Percentiles rank a stretch among this genome's conserved stretches.
phyloP scores from a whole-genome alignment of 2,113 vertebrate genomes.

The Cariama cristata region DNA sequence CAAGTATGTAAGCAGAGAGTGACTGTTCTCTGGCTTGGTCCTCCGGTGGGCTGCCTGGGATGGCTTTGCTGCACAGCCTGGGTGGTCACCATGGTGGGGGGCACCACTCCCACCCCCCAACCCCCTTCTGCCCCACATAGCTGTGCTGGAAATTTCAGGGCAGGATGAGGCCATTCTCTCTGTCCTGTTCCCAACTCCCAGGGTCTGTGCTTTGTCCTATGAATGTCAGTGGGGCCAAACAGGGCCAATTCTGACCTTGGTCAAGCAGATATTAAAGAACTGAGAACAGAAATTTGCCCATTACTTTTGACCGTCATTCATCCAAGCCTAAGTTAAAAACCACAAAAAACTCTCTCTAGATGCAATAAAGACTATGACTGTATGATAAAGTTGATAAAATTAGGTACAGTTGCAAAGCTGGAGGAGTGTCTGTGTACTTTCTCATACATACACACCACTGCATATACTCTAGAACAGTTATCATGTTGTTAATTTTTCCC shows the following conservation, averaged over 20 bases:
- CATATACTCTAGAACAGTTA: neutral
- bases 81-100: neutral
- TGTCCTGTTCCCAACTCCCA: neutral
- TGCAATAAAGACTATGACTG: neutral
- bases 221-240: neutral
- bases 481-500: neutral
- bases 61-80: neutral
- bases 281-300: neutral
- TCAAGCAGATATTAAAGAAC: neutral
- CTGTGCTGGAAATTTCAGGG: neutral
- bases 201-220: neutral
- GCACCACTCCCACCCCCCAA: neutral
- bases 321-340: neutral
- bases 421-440: neutral
- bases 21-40: neutral
- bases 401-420: neutral
- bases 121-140: too few relatives aligned
- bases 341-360: neutral
- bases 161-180: neutral
- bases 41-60: rapidly evolving
- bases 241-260: neutral
- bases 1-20: rapidly evolving
- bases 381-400: neutral
- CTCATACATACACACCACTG: neutral
- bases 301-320: neutral